Evolutionary conservation across 2,113 vertebrate species (phyloP).

Genomic region (Aphyosemion australe): DNA sequence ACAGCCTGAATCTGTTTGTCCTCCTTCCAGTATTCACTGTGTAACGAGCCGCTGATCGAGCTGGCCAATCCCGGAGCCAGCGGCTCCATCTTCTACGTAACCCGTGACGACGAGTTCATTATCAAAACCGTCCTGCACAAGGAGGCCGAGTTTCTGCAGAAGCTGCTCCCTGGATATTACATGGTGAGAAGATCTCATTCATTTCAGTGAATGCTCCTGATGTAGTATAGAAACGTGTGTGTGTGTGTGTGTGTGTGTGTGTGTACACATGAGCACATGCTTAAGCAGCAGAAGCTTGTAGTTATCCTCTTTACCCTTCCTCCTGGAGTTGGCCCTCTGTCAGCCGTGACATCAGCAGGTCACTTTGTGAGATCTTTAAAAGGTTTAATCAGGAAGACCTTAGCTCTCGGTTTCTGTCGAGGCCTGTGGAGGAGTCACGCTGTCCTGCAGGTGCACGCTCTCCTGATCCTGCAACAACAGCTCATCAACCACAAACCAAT

Average conservation of each 20-base stretch:
- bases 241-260: not conserved
- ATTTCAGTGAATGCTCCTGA: not conserved
- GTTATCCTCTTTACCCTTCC: constrained; percentile 56
- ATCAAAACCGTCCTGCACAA: constrained; percentile 98
- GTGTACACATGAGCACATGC: constrained; percentile 23
- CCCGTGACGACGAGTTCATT: constrained; percentile 97
- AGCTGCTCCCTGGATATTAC: constrained; percentile 97
- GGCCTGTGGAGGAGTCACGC: constrained; percentile 30
- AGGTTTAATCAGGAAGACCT: constrained; percentile 3
- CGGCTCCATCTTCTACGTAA: constrained; percentile 97
- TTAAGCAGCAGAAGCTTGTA: constrained; percentile 29
- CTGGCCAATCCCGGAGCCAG: constrained; percentile 96
- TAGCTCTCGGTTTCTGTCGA: constrained; percentile 8
- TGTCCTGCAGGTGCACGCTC: constrained; percentile 52
- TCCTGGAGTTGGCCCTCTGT: constrained; percentile 17
- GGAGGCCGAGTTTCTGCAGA: constrained; percentile 97
- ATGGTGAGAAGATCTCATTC: constrained; percentile 82
- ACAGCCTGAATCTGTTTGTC: constrained; percentile 13
- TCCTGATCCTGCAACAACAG: not conserved
- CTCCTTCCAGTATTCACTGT: constrained; percentile 88
- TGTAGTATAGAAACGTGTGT: no score
- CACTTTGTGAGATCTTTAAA: constrained; percentile 42
- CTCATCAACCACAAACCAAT: not conserved
- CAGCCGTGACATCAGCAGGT: constrained; percentile 50
- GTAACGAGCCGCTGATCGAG: constrained; percentile 95